Conservation (phyloP, 2,797 vertebrate genomes). For the Enteromius thamalakanensis region DNA sequence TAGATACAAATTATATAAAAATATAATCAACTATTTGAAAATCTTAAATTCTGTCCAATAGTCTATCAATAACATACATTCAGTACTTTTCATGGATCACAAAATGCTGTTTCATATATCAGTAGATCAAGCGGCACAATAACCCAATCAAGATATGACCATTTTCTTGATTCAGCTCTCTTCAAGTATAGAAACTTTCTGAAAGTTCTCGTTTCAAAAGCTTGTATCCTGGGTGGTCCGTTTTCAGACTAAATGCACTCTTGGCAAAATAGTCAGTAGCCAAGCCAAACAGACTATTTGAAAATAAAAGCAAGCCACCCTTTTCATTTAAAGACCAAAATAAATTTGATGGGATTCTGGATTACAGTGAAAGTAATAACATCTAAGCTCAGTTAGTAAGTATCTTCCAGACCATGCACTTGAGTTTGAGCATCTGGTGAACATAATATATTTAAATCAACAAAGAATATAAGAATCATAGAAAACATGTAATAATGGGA, state of each 20-base stretch:
- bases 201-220: neutral
- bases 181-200: neutral
- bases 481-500: neutral
- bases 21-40: neutral
- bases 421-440: neutral
- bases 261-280: neutral
- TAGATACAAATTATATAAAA: neutral
- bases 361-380: conserved; percentile 9
- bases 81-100: neutral
- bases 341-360: neutral
- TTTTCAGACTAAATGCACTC: conserved; percentile 10
- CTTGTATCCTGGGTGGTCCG: conserved; percentile 2
- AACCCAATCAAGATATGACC: neutral
- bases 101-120: neutral
- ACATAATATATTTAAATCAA: neutral
- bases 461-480: neutral
- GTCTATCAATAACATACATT: neutral
- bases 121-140: neutral
- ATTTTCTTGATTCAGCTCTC: neutral
- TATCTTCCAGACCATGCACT: neutral
- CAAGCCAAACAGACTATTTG: conserved; percentile 8
- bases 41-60: neutral
- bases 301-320: neutral
- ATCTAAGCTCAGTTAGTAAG: neutral
- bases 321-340: conserved; percentile 2